Evolutionary conservation across 2,797 vertebrate species (phyloP).

Genomic region (Loris lydekkerianus): DNA sequence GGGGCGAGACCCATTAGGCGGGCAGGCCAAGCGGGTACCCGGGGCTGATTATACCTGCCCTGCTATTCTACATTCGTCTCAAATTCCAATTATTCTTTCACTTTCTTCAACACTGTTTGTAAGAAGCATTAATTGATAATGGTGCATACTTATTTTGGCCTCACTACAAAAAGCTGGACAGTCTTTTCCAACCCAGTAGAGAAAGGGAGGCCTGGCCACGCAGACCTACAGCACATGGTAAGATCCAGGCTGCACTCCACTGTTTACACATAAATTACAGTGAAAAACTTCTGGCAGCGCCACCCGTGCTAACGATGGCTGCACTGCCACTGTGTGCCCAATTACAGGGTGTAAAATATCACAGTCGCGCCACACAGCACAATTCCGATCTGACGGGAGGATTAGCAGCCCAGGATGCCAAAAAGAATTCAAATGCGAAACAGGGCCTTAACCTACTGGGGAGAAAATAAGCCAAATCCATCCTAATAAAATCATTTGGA

Average conservation of each 20-base stretch:
- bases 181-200: background rate
- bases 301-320: fast-evolving
- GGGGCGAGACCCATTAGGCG: background rate
- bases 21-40: too few relatives aligned
- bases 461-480: background rate
- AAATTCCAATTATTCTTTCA: fast-evolving
- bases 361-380: background rate
- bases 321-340: background rate
- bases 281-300: background rate
- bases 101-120: background rate
- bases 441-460: background rate
- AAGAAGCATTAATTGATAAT: background rate
- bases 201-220: background rate
- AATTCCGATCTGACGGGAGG: background rate
- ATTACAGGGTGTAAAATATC: background rate
- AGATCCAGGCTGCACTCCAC: background rate
- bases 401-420: background rate
- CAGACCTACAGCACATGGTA: fast-evolving
- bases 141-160: background rate
- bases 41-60: background rate
- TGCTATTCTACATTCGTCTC: fast-evolving
- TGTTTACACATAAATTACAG: background rate
- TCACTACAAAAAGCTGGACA: background rate
- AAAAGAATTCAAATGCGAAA: background rate
- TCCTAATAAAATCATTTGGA: background rate